Evolutionary conservation across 2,797 vertebrate genomes (phyloP), one percentile per base, ranked within the genome.

Genomic region (Poeciliopsis paucimaculata): DNA sequence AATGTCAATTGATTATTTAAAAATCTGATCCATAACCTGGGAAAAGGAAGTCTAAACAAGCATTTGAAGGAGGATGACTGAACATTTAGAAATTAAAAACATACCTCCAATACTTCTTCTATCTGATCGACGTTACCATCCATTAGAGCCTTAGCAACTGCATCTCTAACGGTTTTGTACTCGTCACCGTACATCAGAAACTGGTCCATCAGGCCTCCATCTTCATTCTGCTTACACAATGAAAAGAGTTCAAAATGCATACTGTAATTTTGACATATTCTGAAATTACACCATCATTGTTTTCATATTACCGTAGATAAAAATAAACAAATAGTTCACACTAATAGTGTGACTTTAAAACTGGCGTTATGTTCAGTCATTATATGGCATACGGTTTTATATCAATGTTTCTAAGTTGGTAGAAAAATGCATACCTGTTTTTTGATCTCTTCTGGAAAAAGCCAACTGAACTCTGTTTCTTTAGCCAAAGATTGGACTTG

Each of bases 91-190:
- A 26, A 77, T 18, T 7, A 60, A 57, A 72, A 7, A 28, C 77
- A 86, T 96, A 98, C 97, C 97, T 94, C 53, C 70, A 93, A 87
- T 0, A 90, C 90, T 23, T 93, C 46, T 0, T 84, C 79, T 23
- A 96, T 77, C 10, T 41, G 77, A 13, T 88, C 46, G 13, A 88
- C 80, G 26, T 91, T 82, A 18, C 93, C 77, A 26, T 95, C 81
- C 51, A 84, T n/a, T 36, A 79, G 66, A 66, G 86, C 88, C 72
- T 66, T 83, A 15, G 83, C 81, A 75, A 88, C 84, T 77, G 86
- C 86, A 71, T 87, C 88, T 43, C 83, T 78, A 20, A 90, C 77
- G 0, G 62, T 75, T 60, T 85, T 85, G 77, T 90, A 90, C 12
- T 88, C 79, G 5, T 90, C 88, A 71, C 83, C 86, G 72, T 85